Evolutionary conservation across 2,888 invertebrate genomes (phyloP), one percentile per base, ranked within the genome.

Genomic region (Harpalus rufipes): DNA sequence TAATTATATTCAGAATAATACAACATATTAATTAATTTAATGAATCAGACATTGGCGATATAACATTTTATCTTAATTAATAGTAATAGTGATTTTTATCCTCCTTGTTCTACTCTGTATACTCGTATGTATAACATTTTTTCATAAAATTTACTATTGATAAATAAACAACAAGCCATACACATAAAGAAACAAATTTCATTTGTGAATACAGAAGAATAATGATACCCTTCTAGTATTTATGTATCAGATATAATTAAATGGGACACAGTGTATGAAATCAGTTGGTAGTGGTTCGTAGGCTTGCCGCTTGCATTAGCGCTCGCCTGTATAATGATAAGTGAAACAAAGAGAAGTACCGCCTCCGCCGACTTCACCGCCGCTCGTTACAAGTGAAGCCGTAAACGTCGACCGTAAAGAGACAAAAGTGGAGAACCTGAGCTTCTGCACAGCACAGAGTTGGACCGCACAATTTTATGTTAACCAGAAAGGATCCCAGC

Each of bases 341-440:
- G 81, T 81, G 65, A 81, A 81, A 81, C 81, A 81, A 81, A 81
- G 81, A 65, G 68, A 68, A 68, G 32, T 32, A n/a, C 6, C 39
- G 68, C 65, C 51, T 41, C 44, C 51, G 18, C 61, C 18, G 39
- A 25, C 51, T 16, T 16, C 10, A 12, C 21, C 76, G 78, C 51
- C 78, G 76, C 78, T 80, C 81, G 81, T 81, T 81, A 81, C 65
- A 63, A 63, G 44, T 81, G 81, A 63, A 65, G 81, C 65, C 18
- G 81, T 81, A 81, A 81, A 81, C 44, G 81, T 81, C 81, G 81
- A 65, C 81, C 65, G 81, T 81, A 81, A 81, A 81, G 65, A 81
- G 81, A 81, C 81, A 81, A 81, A 81, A 81, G 81, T 81, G 39
- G 79, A 56, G 44, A 74, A 44, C 21, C 74, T 74, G 74, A 18